Percentiles rank a stretch among this genome's conserved stretches.
Conservation (phyloP, 92 coral and sea anemone species). For the Epizoanthus fatuus region DNA sequence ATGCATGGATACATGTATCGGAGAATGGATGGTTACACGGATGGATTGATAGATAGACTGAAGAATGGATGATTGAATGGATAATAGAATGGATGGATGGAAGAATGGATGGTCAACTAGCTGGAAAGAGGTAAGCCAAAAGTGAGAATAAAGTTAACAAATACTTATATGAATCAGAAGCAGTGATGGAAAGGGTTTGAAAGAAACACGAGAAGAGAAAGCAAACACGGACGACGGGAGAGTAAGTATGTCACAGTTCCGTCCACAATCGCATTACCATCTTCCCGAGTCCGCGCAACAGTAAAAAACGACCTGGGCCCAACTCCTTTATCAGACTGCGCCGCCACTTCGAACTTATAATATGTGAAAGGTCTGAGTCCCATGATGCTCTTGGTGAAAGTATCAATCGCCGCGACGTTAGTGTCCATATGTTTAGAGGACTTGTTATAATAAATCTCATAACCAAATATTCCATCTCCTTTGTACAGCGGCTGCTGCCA, state of each 20-base stretch:
- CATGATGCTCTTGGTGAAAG: conserved; percentile 64
- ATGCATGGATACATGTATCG: too few species aligned
- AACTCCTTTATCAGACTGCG: conserved; percentile 80
- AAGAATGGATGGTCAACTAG: background rate
- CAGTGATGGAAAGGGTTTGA: background rate
- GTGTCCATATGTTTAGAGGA: conserved; percentile 72
- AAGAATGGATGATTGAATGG: too few species aligned
- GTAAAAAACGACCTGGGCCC: conserved; percentile 90
- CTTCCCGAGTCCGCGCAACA: conserved; percentile 86
- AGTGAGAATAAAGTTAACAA: background rate
- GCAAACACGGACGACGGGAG: background rate
- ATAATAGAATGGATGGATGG: too few species aligned
- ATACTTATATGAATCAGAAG: too few species aligned
- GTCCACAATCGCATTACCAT: conserved; percentile 55
- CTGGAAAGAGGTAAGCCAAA: background rate
- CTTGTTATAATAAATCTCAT: conserved; percentile 91
- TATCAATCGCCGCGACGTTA: conserved; percentile 46
- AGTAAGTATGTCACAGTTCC: background rate
- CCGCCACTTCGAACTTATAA: conserved; percentile 91
- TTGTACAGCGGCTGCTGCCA: conserved; percentile 86
- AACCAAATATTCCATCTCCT: conserved; percentile 91
- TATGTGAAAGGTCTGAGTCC: conserved; percentile 82
- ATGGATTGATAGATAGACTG: too few species aligned
- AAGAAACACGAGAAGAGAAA: background rate
- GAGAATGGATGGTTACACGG: too few species aligned